phyloP scores from a whole-genome alignment of 2,888 invertebrate genomes.

The Helobdella robusta region DNA sequence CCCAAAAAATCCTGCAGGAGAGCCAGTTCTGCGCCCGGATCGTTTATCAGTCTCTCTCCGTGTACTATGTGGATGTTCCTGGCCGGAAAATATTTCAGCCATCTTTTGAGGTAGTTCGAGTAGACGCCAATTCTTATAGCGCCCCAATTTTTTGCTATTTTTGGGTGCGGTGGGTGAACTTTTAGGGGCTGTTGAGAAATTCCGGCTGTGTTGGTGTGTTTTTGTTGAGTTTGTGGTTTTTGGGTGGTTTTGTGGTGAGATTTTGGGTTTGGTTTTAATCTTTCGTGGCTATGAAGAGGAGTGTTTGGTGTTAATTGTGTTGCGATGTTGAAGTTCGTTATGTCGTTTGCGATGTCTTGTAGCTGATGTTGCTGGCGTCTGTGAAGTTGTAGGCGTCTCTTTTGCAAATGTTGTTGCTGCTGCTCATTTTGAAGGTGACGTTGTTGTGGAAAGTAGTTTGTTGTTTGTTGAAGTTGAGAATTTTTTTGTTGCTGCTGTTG shows the following conservation, averaged over 20 bases:
- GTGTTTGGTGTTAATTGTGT: background rate
- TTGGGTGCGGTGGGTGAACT: background rate
- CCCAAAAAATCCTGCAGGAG: conserved; percentile 46
- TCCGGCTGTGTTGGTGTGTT: background rate
- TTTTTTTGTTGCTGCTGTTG: too few relatives aligned
- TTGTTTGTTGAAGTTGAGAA: too few relatives aligned
- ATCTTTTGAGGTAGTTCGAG: conserved; percentile 67
- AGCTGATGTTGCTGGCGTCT: too few relatives aligned
- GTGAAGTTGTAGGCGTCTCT: too few relatives aligned
- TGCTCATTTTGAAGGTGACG: too few relatives aligned
- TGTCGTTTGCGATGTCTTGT: too few relatives aligned
- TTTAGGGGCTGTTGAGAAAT: background rate
- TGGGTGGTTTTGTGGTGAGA: background rate
- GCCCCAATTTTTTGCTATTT: conserved; percentile 41
- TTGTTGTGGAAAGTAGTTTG: too few relatives aligned
- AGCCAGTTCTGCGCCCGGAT: conserved; percentile 44
- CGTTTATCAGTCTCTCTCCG: conserved; percentile 44
- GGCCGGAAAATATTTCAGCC: conserved; percentile 84
- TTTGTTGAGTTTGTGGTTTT: background rate
- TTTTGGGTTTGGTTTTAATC: background rate
- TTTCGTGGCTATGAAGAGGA: background rate
- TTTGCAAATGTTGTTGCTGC: too few relatives aligned
- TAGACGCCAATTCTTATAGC: conserved; percentile 50
- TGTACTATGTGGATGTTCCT: conserved; percentile 88
- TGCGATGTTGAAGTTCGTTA: background rate